Evolutionary conservation across 2,888 invertebrate species (phyloP), one percentile per base, ranked within the genome.

Genomic region (Beris morrisii): DNA sequence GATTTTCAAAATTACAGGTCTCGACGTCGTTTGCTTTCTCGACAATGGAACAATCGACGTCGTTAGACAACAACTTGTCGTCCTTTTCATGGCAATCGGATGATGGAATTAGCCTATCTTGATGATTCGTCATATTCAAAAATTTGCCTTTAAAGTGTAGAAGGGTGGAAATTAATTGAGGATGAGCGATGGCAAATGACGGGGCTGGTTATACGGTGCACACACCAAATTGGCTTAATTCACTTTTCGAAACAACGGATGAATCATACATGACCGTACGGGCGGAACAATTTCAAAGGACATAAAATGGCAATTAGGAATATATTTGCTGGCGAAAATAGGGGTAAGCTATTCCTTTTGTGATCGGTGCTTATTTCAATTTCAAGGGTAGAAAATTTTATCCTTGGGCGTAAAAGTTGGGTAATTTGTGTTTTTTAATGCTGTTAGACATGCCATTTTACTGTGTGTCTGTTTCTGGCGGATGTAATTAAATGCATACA

Each of bases 91-190:
- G 50, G 43, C 58, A 64, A 68, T 68, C 66, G 54, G 68, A 68
- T 68, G 59, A 64, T 59, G 52, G 50, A 67, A 67, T 67, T 64
- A 66, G 64, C 68, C 64, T 64, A 66, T 68, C 64, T 44, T 44
- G 58, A 68, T 66, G 56, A 63, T 59, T 68, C 56, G 54, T 59
- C 66, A 66, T 68, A 66, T 68, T 66, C 58, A 59, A 68, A 63
- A 48, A 38, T 48, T 12, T 59, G 45, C 31, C 30, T 46, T 31
- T 46, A 44, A 59, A 59, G 38, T 12, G 32, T 28, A 54, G 13
- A 52, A 50, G 61, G 50, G 52, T 52, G 52, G 61, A 38, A 38
- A 50, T 61, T 52, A 61, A 61, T 61, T 61, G 50, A 38, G 52
- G 13, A 38, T 38, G 38, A 38, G 38, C 38, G 38, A 38, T 38